Evolutionary conservation across 2,797 vertebrate genomes (phyloP), one percentile per base, ranked within the genome.

Genomic region (Decapterus maruadsi): DNA sequence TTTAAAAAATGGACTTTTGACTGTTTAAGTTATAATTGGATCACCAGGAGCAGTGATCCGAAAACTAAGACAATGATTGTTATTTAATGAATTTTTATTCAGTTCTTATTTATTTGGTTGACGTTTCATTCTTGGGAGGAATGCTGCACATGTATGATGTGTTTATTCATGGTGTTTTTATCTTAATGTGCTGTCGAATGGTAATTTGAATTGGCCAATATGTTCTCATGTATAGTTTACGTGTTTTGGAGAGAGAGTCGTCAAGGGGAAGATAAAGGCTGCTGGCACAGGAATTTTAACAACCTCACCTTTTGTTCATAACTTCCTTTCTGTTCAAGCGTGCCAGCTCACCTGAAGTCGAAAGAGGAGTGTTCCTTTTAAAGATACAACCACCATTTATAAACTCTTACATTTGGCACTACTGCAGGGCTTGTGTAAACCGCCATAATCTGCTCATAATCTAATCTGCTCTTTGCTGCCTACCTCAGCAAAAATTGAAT

Each of bases 51-150:
- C 56, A 13, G 84, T 82, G 80, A 85, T 88, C 81, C 54, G 36
- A 26, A 26, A 77, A 86, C 67, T 43, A 80, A 93, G 91, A 92
- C 87, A 78, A 89, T 92, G 90, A 94, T 94, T 94, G 92, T 93
- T 94, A 94, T 93, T 94, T 91, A 92, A 92, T 90, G 48, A 42
- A 48, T 88, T 93, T 92, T 75, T 80, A 81, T 87, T 90, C 19
- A 31, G 71, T 89, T 90, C 55, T 89, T 90, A 92, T 94, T 93
- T 94, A 92, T 94, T 6, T 93, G 80, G 79, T 91, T 90, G 72
- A 75, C 13, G 36, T 89, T 89, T 87, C 54, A 42, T 86, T 83
- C 69, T 85, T 4, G 75, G 78, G 84, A 87, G 84, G 90, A 83
- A 86, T 86, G 90, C 91, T 93, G 90, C 91, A 91, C 91, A 90